Evolutionary conservation across 2,113 vertebrate genomes (phyloP), one percentile per base, ranked within the genome.

Genomic region (Xenopus borealis): DNA sequence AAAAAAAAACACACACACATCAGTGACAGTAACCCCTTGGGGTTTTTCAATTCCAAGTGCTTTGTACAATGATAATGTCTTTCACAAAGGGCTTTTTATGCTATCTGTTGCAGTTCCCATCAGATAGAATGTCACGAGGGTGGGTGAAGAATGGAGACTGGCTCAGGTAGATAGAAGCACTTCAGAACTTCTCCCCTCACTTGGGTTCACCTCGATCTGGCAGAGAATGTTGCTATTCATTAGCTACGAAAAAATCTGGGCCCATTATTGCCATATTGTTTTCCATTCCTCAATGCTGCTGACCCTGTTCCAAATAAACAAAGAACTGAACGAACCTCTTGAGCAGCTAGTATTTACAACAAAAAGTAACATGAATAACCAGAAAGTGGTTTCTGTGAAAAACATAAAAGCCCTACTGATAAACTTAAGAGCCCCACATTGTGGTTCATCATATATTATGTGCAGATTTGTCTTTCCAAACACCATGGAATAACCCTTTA

Each of bases 51-150:
- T 88, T 90, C 82, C 82, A 81, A 85, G 88, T 84, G 87, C 89
- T 92, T 83, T 88, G 85, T 88, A 88, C 86, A 87, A 88, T 86
- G 88, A 93, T 91, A 89, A 90, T 87, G 83, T 86, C 86, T 86
- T 83, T 87, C 89, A 91, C 82, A 88, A 89, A 92, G 81, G 79
- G 87, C 82, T 85, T 86, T 81, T 88, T 84, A 82, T 86, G 79
- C 85, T 85, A 88, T 87, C 85, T 85, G 79, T 64, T 1, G 82
- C 47, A 4, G 81, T 87, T 87, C 89, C 87, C 87, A 85, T 83
- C 84, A 89, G 85, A 80, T 45, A 82, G 72, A 82, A 85, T 89
- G 86, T 85, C 85, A 47, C 2, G 27, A 64, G 59, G 62, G 27
- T 19, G n/a, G 58, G 30, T 50, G 23, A 40, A 40, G 59, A 53